phyloP scores from a whole-genome alignment of 2,888 invertebrate species.

The Diarsia brunnea region DNA sequence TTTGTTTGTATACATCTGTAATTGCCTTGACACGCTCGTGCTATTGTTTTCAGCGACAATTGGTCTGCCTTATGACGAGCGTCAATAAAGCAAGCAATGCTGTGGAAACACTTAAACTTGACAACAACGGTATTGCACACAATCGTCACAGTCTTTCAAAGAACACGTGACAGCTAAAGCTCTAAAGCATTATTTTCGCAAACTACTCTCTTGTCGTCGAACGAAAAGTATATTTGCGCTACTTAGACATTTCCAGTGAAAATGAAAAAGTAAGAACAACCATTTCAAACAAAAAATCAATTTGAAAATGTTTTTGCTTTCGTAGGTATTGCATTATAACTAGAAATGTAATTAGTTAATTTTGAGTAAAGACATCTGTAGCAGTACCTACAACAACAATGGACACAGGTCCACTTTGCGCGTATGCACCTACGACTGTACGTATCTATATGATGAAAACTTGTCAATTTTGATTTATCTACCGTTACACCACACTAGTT shows the following conservation, averaged over 20 bases:
- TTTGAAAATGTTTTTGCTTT: slow-evolving; percentile 19
- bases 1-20: slow-evolving; percentile 30
- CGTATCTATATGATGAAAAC: slow-evolving; percentile 60
- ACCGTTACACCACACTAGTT: slow-evolving; percentile 71
- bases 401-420: slow-evolving; percentile 47
- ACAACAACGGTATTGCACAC: slow-evolving; percentile 1
- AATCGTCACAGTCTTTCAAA: slow-evolving; percentile 21
- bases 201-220: slow-evolving; percentile 31
- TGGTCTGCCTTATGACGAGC: slow-evolving; percentile 48
- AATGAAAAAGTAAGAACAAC: slow-evolving; percentile 10
- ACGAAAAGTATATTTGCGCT: slow-evolving; percentile 29
- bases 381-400: slow-evolving; percentile 18
- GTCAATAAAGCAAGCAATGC: slow-evolving; percentile 25
- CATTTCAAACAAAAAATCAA: neutral
- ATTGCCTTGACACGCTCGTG: slow-evolving; percentile 38
- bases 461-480: slow-evolving; percentile 83
- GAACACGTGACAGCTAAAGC: slow-evolving; percentile 7
- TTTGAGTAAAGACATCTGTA: slow-evolving; percentile 35
- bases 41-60: slow-evolving; percentile 31
- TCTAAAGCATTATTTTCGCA: slow-evolving; percentile 12
- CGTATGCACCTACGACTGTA: slow-evolving; percentile 8
- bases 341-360: slow-evolving; percentile 25
- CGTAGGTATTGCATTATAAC: slow-evolving; percentile 20
- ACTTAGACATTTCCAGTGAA: slow-evolving; percentile 18
- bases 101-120: slow-evolving; percentile 12